Percentiles rank a stretch among this genome's conserved stretches.
Evolutionary conservation across 2,797 vertebrate genomes (phyloP).

Genomic region (Pelodytes ibericus): DNA sequence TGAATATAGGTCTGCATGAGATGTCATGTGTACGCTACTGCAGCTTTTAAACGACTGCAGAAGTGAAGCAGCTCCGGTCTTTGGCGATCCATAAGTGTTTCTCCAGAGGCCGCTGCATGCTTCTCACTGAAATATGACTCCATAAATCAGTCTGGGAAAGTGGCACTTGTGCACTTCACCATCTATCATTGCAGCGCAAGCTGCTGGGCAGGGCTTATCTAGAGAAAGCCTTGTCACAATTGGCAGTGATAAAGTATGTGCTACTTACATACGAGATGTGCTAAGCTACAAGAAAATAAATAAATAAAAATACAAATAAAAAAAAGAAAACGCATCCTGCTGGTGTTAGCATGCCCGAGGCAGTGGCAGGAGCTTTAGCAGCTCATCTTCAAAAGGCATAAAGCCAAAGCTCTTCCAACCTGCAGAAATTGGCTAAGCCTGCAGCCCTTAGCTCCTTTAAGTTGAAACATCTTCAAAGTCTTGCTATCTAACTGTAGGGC

Average conservation of each 20-base stretch:
- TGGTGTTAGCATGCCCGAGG: constrained; percentile 79
- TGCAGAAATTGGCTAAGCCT: constrained; percentile 84
- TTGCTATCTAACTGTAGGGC: constrained; percentile 83
- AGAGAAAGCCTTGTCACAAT: constrained; percentile 67
- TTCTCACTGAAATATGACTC: constrained; percentile 79
- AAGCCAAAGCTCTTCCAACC: constrained; percentile 80
- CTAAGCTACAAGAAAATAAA: constrained; percentile 62
- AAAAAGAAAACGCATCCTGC: constrained; percentile 68
- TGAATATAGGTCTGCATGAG: constrained; percentile 81
- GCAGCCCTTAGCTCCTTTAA: constrained; percentile 77
- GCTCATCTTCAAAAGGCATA: constrained; percentile 87
- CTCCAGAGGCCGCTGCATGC: constrained; percentile 77
- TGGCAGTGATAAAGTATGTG: constrained; percentile 73
- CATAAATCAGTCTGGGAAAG: constrained; percentile 89
- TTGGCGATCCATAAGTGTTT: constrained; percentile 77
- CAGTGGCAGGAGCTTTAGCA: constrained; percentile 77
- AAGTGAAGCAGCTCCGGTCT: constrained; percentile 76
- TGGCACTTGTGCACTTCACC: constrained; percentile 72
- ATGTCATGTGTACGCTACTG: constrained; percentile 85
- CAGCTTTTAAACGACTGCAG: constrained; percentile 75
- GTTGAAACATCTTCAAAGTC: constrained; percentile 86
- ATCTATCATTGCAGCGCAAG: constrained; percentile 73
- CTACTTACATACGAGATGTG: constrained; percentile 75
- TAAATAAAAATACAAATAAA: background rate
- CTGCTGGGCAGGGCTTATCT: constrained; percentile 63